Percentiles rank a stretch among this genome's conserved stretches.
Evolutionary conservation across 1,140 invertebrate species (phyloP).

Genomic region (Littorina saxatilis): DNA sequence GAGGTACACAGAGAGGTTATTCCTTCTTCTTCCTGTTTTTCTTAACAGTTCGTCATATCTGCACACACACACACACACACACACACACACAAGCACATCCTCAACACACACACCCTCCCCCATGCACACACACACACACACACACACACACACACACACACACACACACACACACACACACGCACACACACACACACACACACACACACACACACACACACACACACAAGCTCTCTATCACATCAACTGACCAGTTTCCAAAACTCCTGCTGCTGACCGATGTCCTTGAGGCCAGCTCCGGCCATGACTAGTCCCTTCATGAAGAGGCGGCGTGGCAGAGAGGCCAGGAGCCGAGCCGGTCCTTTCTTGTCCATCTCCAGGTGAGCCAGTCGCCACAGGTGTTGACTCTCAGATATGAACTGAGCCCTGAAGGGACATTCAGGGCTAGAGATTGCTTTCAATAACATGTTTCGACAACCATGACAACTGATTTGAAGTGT

Average conservation of each 20-base stretch:
- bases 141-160: constrained; percentile 20
- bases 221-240: background rate
- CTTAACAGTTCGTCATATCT: too few species aligned
- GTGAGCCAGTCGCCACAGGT: constrained; percentile 72
- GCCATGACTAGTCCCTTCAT: constrained; percentile 76
- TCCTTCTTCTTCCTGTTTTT: too few species aligned
- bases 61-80: constrained; percentile 27
- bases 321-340: constrained; percentile 70
- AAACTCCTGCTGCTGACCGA: constrained; percentile 65
- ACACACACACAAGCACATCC: background rate
- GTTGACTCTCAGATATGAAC: constrained; percentile 70
- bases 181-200: background rate
- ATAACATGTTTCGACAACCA: background rate
- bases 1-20: too few species aligned
- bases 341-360: constrained; percentile 70
- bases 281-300: constrained; percentile 66
- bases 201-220: background rate
- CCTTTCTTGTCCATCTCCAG: constrained; percentile 68
- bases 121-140: constrained; percentile 14
- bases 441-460: constrained; percentile 25
- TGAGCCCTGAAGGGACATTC: constrained; percentile 61
- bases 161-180: background rate
- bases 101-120: too few species aligned
- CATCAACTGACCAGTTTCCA: constrained; percentile 71
- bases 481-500: too few species aligned